A percentile compares a stretch with the other conserved stretches of the same genome.
Evolutionary conservation across 37 sponge, comb jelly and placozoan genomes (phyloP).

Genomic region (Spongilla lacustris): DNA sequence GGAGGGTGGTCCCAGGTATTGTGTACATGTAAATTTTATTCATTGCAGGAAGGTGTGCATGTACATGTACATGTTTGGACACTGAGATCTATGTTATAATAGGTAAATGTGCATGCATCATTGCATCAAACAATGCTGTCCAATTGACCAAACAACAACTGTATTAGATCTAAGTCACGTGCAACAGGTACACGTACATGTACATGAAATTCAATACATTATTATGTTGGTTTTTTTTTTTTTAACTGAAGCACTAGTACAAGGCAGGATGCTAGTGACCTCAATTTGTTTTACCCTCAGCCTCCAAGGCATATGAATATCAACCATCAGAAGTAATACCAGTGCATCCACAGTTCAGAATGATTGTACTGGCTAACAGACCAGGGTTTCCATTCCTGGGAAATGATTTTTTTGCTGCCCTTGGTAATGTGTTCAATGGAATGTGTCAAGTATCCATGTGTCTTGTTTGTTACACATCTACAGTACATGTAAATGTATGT

Average conservation of each 20-base stretch:
- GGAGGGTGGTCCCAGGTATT: conserved; percentile 64
- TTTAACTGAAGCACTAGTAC: too few relatives aligned
- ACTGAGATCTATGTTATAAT: too few relatives aligned
- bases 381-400: conserved; percentile 97
- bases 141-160: too few relatives aligned
- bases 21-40: too few relatives aligned
- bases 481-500: neutral
- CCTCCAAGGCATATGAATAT: neutral
- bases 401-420: conserved; percentile 92
- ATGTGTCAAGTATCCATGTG: too few relatives aligned
- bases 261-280: too few relatives aligned
- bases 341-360: conserved; percentile 87
- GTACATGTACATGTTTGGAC: neutral
- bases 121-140: too few relatives aligned
- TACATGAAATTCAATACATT: too few relatives aligned
- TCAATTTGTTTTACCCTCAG: neutral
- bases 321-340: conserved; percentile 26
- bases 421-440: conserved; percentile 55
- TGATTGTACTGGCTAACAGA: conserved; percentile 92
- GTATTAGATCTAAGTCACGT: too few relatives aligned
- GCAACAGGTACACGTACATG: too few relatives aligned
- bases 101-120: too few relatives aligned
- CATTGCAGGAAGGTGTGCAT: neutral
- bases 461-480: neutral
- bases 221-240: too few relatives aligned